A percentile compares a stretch with the other conserved stretches of the same genome.
phyloP scores from a whole-genome alignment of 35 echinoderm and acorn worm genomes.

The Lytechinus variegatus region DNA sequence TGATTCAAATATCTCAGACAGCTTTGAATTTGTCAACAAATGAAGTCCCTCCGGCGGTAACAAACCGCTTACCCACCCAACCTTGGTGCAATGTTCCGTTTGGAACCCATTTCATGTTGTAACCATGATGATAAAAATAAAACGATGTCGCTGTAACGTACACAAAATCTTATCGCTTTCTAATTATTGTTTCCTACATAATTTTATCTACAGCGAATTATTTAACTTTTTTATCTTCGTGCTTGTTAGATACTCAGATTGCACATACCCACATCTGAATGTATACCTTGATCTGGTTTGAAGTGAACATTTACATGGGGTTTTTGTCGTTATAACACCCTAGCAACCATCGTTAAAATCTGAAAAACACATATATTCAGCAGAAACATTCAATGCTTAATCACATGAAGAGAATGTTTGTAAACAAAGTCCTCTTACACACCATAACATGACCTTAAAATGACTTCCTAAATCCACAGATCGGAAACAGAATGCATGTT shows the following conservation, averaged over 20 bases:
- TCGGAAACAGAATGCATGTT: conserved; percentile 25
- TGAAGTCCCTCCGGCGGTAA: no score
- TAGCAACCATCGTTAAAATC: conserved; percentile 14
- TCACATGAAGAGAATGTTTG: conserved; percentile 32
- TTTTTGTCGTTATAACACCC: not conserved
- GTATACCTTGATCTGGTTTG: not conserved
- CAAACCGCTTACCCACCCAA: no score
- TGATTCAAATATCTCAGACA: no score
- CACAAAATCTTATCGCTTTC: no score
- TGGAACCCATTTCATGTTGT: no score
- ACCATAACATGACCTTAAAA: conserved; percentile 51
- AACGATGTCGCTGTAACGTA: no score
- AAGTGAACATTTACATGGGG: not conserved
- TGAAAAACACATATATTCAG: conserved; percentile 21
- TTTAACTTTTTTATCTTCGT: not conserved
- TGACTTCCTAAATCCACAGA: conserved; percentile 34
- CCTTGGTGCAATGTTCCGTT: no score
- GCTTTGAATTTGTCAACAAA: no score
- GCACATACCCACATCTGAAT: not conserved
- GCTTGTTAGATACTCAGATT: not conserved
- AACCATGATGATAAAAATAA: no score
- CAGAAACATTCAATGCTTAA: conserved; percentile 18
- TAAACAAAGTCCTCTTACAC: not conserved
- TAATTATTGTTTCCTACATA: no score
- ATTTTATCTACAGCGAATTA: not conserved